Conservation (phyloP, 2,888 invertebrate genomes). For the Lithophane semibrunnea region DNA sequence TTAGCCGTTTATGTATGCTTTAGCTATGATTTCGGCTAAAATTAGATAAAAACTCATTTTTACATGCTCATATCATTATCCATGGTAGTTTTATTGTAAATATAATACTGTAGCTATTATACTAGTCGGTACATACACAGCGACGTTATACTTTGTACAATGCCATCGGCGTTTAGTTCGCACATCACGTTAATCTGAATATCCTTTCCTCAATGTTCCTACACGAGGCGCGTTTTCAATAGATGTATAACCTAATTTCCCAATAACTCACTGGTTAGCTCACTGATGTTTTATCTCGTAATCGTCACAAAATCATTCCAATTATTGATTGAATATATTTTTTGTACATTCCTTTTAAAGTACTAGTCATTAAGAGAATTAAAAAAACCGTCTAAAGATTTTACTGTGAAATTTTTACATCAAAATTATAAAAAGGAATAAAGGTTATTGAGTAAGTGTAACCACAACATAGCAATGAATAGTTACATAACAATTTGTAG, state of each 20-base stretch:
- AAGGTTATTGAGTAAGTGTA: slow-evolving; percentile 57
- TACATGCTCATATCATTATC: slow-evolving; percentile 76
- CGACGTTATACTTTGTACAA: slow-evolving; percentile 62
- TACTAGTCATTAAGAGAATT: slow-evolving; percentile 73
- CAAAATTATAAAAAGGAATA: slow-evolving; percentile 53
- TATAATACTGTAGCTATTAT: slow-evolving; percentile 75
- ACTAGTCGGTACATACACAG: slow-evolving; percentile 71
- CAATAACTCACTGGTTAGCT: slow-evolving; percentile 41
- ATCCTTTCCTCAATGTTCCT: slow-evolving; percentile 66
- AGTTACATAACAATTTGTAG: slow-evolving; percentile 48
- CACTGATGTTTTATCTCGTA: slow-evolving; percentile 47
- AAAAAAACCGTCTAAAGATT: slow-evolving; percentile 57
- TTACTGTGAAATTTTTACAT: slow-evolving; percentile 50
- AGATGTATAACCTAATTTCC: slow-evolving; percentile 46
- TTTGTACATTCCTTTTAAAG: slow-evolving; percentile 72
- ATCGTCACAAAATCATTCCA: slow-evolving; percentile 69
- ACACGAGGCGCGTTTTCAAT: slow-evolving; percentile 62
- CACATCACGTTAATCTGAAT: slow-evolving; percentile 52
- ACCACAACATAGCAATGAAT: slow-evolving; percentile 51
- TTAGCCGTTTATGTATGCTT: slow-evolving; percentile 46
- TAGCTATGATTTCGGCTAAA: slow-evolving; percentile 58
- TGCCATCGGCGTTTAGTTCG: slow-evolving; percentile 52
- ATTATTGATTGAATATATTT: slow-evolving; percentile 61
- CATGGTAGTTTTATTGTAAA: slow-evolving; percentile 77
- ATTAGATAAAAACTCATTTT: slow-evolving; percentile 65